Evolutionary conservation across 2,113 vertebrate species (phyloP).

Genomic region (Ictidomys tridecemlineatus): DNA sequence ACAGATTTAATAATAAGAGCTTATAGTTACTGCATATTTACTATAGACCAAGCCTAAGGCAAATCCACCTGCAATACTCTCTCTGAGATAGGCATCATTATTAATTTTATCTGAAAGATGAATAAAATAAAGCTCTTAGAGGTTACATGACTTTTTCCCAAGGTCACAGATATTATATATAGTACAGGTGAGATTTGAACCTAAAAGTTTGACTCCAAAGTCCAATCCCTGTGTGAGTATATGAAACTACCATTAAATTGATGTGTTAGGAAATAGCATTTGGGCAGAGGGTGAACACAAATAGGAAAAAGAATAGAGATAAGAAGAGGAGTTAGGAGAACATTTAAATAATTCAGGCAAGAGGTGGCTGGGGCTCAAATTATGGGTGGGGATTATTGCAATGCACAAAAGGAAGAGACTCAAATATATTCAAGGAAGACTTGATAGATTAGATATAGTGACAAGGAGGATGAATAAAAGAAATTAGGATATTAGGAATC

Average conservation of each 20-base stretch:
- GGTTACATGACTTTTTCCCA: background rate
- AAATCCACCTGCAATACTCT: background rate
- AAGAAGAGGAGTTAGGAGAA: background rate
- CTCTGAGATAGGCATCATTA: background rate
- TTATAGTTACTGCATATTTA: slow-evolving; percentile 13
- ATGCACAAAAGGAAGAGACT: background rate
- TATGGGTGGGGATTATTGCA: background rate
- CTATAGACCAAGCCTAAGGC: background rate
- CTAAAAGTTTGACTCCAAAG: background rate
- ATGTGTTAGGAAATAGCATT: background rate
- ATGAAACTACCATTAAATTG: background rate
- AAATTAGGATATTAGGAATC: background rate
- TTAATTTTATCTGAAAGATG: slow-evolving; percentile 20
- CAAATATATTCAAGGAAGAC: background rate
- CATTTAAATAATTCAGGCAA: background rate
- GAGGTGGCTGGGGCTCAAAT: background rate
- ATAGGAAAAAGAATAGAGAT: background rate
- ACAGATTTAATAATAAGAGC: background rate
- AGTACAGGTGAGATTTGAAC: background rate
- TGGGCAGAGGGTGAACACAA: background rate
- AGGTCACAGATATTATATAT: background rate
- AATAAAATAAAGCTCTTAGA: background rate
- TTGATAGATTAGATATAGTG: background rate
- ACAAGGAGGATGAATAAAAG: background rate
- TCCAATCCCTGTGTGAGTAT: background rate